Evolutionary conservation across 2,888 invertebrate species (phyloP), one percentile per base, ranked within the genome.

Genomic region (Penaeus monodon): DNA sequence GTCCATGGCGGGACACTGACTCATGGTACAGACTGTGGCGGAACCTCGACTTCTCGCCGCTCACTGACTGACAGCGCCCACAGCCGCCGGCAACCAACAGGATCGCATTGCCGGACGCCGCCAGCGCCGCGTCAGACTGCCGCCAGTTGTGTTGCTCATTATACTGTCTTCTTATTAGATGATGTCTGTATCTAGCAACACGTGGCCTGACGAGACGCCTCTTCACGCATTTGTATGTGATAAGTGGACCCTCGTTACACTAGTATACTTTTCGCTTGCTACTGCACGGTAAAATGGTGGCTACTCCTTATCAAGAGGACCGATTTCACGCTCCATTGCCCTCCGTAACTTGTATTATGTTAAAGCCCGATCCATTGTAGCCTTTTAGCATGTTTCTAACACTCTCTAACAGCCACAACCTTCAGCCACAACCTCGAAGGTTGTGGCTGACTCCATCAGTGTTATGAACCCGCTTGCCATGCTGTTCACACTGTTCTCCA

Each of bases 1-100:
- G 82, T 63, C 82, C 73, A 73, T 82, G 82, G 73, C 82, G 82
- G 82, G 64, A 73, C 74, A 82, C 82, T 82, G 82, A 82, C 82
- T 82, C 64, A 82, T 82, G 73, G 74, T 38, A 63, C 73, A 27
- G 74, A 74, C 74, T 6, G 82, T 73, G 73, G 70, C 63, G 64
- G 64, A 38, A 38, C n/a, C n/a, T 29, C 64, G 79, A 33, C 33
- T 27, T 38, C 64, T 63, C 24, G 65, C 33, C 2, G 64, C 64
- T 57, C 57, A 57, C 57, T 57, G 33, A 74, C 38, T 29, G n/a
- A 38, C 38, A 64, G 82, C 38, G 49, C 38, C 44, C 24, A 22
- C 6, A 24, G 38, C n/a, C 77, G 49, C 33, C 64, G 49, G 74
- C 74, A 64, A 64, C 33, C 73, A 33, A 3, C 29, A 27, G 12